These are phyloP conservation scores for Furcula furcula DNA, from an alignment of 2,888 invertebrate genomes.

Conservation along the genomic window DNA sequence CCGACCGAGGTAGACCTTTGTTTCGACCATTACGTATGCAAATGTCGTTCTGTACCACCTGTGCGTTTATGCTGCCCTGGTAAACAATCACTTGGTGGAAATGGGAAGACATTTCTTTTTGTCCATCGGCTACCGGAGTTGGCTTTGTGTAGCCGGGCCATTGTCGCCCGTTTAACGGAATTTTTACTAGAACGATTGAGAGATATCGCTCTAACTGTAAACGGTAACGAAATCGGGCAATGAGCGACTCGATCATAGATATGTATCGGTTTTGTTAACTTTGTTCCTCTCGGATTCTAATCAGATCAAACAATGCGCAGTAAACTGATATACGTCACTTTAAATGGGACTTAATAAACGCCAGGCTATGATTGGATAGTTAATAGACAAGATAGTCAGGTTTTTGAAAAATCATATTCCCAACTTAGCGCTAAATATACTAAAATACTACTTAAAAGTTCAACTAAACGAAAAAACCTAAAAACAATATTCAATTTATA, in stretches of 20 bases:
- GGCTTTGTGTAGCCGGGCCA: slow-evolving; percentile 25
- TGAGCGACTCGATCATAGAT: background rate
- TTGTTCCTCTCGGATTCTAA: too few relatives aligned
- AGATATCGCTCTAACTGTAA: background rate
- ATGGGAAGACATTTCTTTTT: slow-evolving; percentile 43
- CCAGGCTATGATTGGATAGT: too few relatives aligned
- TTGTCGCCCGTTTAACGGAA: slow-evolving; percentile 24
- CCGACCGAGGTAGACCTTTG: slow-evolving; percentile 61
- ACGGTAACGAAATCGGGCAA: background rate
- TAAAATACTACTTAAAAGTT: too few relatives aligned
- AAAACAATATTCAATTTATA: too few relatives aligned
- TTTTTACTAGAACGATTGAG: slow-evolving; percentile 7
- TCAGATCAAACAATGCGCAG: too few relatives aligned
- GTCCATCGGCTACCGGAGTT: slow-evolving; percentile 46
- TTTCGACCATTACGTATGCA: slow-evolving; percentile 71
- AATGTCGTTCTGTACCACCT: slow-evolving; percentile 59
- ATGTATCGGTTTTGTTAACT: background rate
- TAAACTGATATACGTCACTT: too few relatives aligned
- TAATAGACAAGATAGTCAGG: too few relatives aligned
- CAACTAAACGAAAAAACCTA: too few relatives aligned
- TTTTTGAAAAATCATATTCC: too few relatives aligned
- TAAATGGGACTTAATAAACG: too few relatives aligned
- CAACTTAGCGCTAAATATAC: too few relatives aligned
- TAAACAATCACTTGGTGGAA: slow-evolving; percentile 65
- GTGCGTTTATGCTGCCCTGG: slow-evolving; percentile 66